These are phyloP conservation scores for Pipa parva DNA, from an alignment of 2,113 vertebrate genomes.

Conservation along the genomic window DNA sequence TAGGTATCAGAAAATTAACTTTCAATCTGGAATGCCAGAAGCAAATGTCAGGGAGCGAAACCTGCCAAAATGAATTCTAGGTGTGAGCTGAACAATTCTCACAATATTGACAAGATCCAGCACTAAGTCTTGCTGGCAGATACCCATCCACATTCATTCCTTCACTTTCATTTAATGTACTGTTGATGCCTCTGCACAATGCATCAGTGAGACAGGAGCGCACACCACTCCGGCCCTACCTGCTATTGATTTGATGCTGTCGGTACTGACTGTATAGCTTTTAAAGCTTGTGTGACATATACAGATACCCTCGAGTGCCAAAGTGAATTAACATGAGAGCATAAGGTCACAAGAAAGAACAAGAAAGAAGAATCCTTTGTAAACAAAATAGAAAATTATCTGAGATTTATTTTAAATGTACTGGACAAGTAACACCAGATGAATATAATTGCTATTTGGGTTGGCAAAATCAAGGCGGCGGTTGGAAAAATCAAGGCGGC, in stretches of 20 bases:
- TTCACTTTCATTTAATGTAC: background rate
- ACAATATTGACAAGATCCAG: conserved; percentile 20
- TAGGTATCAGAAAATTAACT: conserved; percentile 19
- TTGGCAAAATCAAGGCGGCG: no score
- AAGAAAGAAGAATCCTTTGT: background rate
- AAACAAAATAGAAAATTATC: no score
- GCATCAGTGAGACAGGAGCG: background rate
- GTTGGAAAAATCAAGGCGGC: no score
- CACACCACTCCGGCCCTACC: background rate
- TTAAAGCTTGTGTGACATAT: conserved; percentile 2
- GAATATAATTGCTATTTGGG: no score
- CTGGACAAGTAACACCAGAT: no score
- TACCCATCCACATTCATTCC: background rate
- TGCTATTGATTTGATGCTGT: conserved; percentile 20
- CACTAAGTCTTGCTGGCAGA: background rate
- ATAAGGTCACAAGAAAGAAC: background rate
- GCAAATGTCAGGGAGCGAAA: conserved; percentile 19
- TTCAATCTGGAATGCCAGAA: background rate
- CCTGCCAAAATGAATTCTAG: background rate
- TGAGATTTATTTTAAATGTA: no score
- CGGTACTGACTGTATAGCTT: background rate
- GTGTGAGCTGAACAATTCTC: background rate
- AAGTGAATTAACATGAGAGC: background rate
- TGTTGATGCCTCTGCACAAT: background rate
- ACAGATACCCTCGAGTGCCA: background rate